phyloP scores from a whole-genome alignment of 2,797 vertebrate genomes.

The Argentina silus region DNA sequence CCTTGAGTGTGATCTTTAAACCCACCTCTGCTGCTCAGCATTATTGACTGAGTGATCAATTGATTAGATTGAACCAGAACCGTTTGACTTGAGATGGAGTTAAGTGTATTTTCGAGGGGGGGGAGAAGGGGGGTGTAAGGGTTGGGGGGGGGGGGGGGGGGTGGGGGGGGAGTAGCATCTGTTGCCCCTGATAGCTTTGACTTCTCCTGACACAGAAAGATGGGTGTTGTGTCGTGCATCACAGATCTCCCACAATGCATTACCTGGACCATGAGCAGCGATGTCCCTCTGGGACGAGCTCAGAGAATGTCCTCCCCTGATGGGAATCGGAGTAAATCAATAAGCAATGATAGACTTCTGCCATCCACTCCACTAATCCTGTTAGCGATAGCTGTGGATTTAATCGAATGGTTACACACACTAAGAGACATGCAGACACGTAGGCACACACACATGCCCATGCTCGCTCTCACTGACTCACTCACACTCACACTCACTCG shows the following conservation, averaged over 20 bases:
- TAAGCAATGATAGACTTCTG: slow-evolving; percentile 82
- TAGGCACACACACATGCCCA: slow-evolving; percentile 38
- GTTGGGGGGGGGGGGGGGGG: slow-evolving; percentile 11
- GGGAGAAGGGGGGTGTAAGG: slow-evolving; percentile 25
- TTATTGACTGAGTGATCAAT: slow-evolving; percentile 55
- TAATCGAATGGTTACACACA: slow-evolving; percentile 76
- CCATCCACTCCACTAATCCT: slow-evolving; percentile 78
- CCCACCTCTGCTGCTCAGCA: slow-evolving; percentile 50
- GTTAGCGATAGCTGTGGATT: slow-evolving; percentile 77
- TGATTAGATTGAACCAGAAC: slow-evolving; percentile 69
- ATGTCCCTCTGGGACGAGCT: slow-evolving; percentile 65
- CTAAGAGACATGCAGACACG: slow-evolving; percentile 33
- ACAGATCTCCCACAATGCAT: slow-evolving; percentile 60
- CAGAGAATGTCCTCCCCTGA: slow-evolving; percentile 71
- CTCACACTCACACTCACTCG: slow-evolving; percentile 32
- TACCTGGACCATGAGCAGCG: slow-evolving; percentile 45
- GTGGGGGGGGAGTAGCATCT: slow-evolving; percentile 60
- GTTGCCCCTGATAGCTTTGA: slow-evolving; percentile 77
- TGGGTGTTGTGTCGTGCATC: slow-evolving; percentile 58
- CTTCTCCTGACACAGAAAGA: slow-evolving; percentile 72
- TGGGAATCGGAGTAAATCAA: slow-evolving; percentile 80
- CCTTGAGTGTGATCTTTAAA: slow-evolving; percentile 4
- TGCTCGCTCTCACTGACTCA: slow-evolving; percentile 9
- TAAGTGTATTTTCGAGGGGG: slow-evolving; percentile 54
- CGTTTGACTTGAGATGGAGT: slow-evolving; percentile 56